phyloP scores from a whole-genome alignment of 1,140 invertebrate genomes.

The Gonatopus flavifemur region DNA sequence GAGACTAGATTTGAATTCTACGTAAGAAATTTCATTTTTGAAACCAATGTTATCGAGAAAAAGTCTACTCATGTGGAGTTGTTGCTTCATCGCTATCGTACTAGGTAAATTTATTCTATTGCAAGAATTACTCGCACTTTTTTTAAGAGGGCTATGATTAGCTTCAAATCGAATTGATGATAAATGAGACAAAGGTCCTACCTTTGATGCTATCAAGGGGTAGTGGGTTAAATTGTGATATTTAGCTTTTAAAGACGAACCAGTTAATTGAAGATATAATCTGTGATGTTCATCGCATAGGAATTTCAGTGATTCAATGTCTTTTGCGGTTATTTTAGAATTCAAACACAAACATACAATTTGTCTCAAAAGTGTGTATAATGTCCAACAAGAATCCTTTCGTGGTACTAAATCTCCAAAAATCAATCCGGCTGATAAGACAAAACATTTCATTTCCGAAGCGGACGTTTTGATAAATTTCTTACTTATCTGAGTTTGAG shows the following conservation, averaged over 20 bases:
- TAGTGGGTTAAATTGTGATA: slow-evolving; percentile 1
- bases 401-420: not conserved
- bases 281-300: not conserved
- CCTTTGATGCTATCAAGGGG: not conserved
- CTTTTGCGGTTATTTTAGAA: not conserved
- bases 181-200: not conserved
- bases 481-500: not conserved
- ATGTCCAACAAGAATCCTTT: not conserved
- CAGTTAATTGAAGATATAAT: not conserved
- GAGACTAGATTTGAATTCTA: too few species aligned
- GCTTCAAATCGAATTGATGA: not conserved
- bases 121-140: not conserved
- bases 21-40: too few species aligned
- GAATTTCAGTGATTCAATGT: not conserved
- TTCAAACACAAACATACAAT: not conserved
- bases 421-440: not conserved
- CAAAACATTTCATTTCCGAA: not conserved
- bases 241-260: not conserved
- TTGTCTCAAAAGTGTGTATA: not conserved
- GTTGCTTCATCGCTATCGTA: not conserved
- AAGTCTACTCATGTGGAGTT: not conserved
- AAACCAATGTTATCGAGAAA: too few species aligned
- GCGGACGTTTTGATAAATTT: not conserved
- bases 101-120: not conserved
- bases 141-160: not conserved